Evolutionary conservation across 35 echinoderm and acorn worm genomes (phyloP), one percentile per base, ranked within the genome.

Genomic region (Amphiura filiformis): DNA sequence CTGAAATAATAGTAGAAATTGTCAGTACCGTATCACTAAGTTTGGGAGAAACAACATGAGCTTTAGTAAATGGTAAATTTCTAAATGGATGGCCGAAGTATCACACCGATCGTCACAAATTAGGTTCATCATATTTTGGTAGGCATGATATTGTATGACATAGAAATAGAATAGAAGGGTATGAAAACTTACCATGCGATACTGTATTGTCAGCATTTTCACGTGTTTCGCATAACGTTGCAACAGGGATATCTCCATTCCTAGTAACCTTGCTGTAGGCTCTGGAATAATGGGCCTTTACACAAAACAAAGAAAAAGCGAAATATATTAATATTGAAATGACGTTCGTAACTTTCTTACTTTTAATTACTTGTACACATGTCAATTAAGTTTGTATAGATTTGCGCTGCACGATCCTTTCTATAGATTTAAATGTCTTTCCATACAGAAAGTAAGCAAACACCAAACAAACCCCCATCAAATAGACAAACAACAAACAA

Each of bases 171-270:
- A n/a, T n/a, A n/a, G n/a, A n/a, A n/a, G n/a, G n/a, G n/a, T n/a
- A 78, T n/a, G 28, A 35, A 80, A 33, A 81, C 95, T 91, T 49
- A 97, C 92, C 95, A 97, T 97, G 42, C 95, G 42, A 44, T 97
- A 97, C 42, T 94, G 92, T 18, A 91, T 86, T 13, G 85, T 82
- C 35, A 97, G 85, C 84, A 93, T 93, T 32, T 49, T 80, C 32
- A 65, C 37, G 2, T 39, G 34, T 5, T 79, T 70, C 35, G 83
- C 76, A 5, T 88, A 76, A 32, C 32, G 78, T 94, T 86, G 33
- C 86, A 84, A 35, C 90, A 92, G 22, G 91, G 85, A 31, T 93
- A 49, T 39, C 88, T 97, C 95, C 80, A 89, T 87, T 39, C 89
- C 92, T 77, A 97, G 91, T 38, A 88, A 70, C 47, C 57, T 81